Conservation (phyloP, 2,888 invertebrate genomes). For the Dryocosmus kuriphilus region DNA sequence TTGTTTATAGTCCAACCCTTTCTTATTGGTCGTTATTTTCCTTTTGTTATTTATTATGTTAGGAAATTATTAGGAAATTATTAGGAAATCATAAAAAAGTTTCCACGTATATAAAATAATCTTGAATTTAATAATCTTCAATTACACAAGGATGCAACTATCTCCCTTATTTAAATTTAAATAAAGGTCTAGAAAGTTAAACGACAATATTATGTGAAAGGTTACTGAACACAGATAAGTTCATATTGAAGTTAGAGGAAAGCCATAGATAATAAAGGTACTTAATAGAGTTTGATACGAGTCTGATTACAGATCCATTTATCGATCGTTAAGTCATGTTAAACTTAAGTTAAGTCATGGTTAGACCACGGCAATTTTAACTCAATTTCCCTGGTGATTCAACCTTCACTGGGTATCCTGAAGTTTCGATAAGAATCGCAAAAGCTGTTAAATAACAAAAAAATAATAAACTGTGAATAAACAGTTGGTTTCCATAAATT, state of each 20-base stretch:
- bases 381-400: conserved; percentile 47
- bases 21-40: background rate
- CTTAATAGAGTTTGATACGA: background rate
- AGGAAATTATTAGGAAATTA: too few species aligned
- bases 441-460: conserved; percentile 42
- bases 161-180: too few species aligned
- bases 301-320: background rate
- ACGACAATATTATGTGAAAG: background rate
- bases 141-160: too few species aligned
- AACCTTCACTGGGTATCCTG: conserved; percentile 41
- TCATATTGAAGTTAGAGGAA: background rate
- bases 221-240: background rate
- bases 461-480: conserved; percentile 46
- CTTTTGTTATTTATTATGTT: too few species aligned
- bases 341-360: background rate
- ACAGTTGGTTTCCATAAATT: conserved; percentile 40
- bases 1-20: background rate
- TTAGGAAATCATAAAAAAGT: background rate
- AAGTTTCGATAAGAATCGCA: conserved; percentile 43
- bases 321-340: background rate
- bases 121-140: too few species aligned
- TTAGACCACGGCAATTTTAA: background rate
- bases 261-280: background rate
- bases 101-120: background rate
- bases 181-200: background rate